Base-by-base conservation (phyloP, 2,113 vertebrate species). In the Poicephalus meyeri region DNA sequence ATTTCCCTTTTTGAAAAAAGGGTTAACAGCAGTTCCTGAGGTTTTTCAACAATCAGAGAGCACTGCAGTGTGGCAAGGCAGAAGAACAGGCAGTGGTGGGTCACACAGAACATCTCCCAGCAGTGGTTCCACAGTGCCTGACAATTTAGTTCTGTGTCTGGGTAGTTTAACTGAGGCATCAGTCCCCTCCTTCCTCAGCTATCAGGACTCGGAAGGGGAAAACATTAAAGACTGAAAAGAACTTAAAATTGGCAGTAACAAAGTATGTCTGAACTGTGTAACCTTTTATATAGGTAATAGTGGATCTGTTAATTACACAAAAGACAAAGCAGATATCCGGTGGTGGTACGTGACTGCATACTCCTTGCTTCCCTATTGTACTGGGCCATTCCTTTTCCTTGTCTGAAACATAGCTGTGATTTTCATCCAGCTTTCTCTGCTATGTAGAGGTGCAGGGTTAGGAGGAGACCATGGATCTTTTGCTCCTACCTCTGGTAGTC, bases 311-410 rank as follows among this genome's bases (percentile, higher is more conserved):
- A 35, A 64, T 86, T 35, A 78, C 0, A 2, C 23, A 70, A 78
- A 44, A 60, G 28, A 50, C 39, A 66, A 83, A 73, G 13, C 35
- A 74, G 29, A 3, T 33, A 46, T 8, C n/a, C 0, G 2, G 23
- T 53, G 33, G 25, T 73, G 25, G 16, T 55, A 61, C 0, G 0
- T n/a, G 14, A n/a, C n/a, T 80, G n/a, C 42, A 9, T 23, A 12
- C 8, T 82, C 23, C 70, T 87, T 3, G 3, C 47, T 58, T 78
- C 16, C 3, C 10, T 47, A 18, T 50, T 65, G 56, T 63, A 56
- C 61, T n/a, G 31, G 8, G 21, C 85, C 15, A 28, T 47, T 68
- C 29, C 28, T 94, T 68, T 71, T 56, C 47, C 29, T n/a, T 42
- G 19, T 39, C 64, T 83, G 41, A 63, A 84, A 70, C 2, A 1